These are phyloP conservation scores for Columba janthina DNA, from an alignment of 2,113 vertebrate genomes.

Conservation along the genomic window DNA sequence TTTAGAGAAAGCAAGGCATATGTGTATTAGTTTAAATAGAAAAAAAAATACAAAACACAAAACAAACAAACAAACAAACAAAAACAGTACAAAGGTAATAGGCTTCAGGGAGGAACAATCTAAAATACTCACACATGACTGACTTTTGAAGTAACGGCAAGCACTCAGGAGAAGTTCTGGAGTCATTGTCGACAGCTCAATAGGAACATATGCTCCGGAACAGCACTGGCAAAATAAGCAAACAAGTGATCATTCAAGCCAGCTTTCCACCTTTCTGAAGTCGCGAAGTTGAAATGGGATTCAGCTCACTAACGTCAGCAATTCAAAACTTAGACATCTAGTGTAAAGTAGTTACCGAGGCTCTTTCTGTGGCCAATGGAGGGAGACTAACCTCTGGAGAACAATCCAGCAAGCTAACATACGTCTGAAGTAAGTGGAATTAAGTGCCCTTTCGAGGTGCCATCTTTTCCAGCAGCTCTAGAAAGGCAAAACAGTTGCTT, in stretches of 20 bases:
- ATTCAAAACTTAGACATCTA: not conserved
- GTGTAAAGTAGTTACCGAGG: not conserved
- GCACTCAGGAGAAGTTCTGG: not conserved
- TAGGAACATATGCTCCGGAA: conserved; percentile 16
- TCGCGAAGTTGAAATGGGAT: not conserved
- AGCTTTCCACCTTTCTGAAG: not conserved
- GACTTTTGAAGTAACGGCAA: not conserved
- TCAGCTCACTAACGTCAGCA: conserved; percentile 9
- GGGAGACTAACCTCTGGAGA: not conserved
- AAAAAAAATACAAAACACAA: not conserved
- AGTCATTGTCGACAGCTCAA: not conserved
- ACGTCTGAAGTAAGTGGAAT: not conserved
- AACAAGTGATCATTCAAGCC: not conserved
- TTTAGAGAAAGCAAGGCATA: not conserved
- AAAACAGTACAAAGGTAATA: not conserved
- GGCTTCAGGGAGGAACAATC: not conserved
- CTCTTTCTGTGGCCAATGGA: not conserved
- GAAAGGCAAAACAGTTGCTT: not conserved
- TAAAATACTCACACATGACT: not conserved
- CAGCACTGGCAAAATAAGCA: not conserved
- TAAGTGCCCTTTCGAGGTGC: not conserved
- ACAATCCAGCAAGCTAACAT: not conserved
- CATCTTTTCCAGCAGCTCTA: not conserved
- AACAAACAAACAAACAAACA: too few relatives aligned
- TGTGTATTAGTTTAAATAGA: not conserved